Percentiles rank a stretch among this genome's conserved stretches.
Evolutionary conservation across 2,888 invertebrate species (phyloP).

Genomic region (Onthophagus sagittarius): DNA sequence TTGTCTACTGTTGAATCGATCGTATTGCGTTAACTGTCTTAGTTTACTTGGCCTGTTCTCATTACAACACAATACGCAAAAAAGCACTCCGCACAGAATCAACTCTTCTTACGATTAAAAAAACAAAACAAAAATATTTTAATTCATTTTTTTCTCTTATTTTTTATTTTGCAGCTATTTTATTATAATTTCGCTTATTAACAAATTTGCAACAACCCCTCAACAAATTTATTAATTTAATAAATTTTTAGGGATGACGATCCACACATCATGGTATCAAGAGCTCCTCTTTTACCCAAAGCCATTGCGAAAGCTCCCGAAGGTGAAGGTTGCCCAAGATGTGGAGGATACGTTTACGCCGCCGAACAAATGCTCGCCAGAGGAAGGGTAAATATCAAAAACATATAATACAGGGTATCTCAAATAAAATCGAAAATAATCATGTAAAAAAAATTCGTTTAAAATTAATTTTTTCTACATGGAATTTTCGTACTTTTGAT

Average conservation of each 20-base stretch:
- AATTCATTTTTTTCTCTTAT: slow-evolving; percentile 12
- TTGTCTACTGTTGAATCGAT: slow-evolving; percentile 2
- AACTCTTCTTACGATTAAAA: neutral
- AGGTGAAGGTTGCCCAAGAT: slow-evolving; percentile 83
- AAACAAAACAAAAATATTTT: neutral
- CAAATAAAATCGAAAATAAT: no score
- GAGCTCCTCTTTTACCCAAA: slow-evolving; percentile 51
- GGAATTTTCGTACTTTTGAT: neutral
- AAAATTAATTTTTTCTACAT: slow-evolving; percentile 4
- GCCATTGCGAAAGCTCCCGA: slow-evolving; percentile 77
- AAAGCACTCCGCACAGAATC: slow-evolving; percentile 4
- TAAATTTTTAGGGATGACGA: slow-evolving; percentile 34
- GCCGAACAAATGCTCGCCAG: slow-evolving; percentile 91
- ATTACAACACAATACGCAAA: slow-evolving; percentile 37
- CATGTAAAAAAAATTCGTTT: no score
- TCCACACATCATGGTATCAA: slow-evolving; percentile 30
- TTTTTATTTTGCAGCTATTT: slow-evolving; percentile 14
- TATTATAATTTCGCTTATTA: slow-evolving; percentile 19
- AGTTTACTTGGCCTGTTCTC: slow-evolving; percentile 49
- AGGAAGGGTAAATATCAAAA: slow-evolving; percentile 68
- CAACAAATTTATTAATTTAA: neutral
- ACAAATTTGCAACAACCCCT: neutral
- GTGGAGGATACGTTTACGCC: slow-evolving; percentile 85
- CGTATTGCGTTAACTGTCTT: neutral
- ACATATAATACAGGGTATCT: no score